Percentiles rank a stretch among this genome's conserved stretches.
These are phyloP conservation scores for Zaprionus gabonicus DNA, from an alignment of 1,140 invertebrate species.

Conservation along the genomic window DNA sequence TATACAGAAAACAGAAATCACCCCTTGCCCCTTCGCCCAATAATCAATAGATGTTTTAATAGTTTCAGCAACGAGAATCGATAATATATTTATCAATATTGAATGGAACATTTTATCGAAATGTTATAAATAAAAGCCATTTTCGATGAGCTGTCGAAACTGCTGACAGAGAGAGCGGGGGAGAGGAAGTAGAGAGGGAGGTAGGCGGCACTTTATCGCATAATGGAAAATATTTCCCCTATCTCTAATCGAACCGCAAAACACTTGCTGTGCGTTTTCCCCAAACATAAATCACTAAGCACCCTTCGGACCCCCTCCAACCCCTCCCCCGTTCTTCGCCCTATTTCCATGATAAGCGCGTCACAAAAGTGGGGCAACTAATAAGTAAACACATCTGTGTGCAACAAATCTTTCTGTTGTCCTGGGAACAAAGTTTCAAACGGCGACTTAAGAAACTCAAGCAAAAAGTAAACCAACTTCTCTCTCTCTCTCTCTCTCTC, in stretches of 20 bases:
- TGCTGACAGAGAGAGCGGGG: not conserved
- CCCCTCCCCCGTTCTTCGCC: not conserved
- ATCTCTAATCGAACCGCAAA: not conserved
- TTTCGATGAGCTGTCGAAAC: not conserved
- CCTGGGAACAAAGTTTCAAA: too few species aligned
- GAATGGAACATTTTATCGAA: not conserved
- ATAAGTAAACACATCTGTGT: not conserved
- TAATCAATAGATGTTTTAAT: not conserved
- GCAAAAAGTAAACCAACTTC: not conserved
- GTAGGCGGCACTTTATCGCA: not conserved
- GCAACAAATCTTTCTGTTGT: constrained; percentile 6
- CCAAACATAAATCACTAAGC: not conserved
- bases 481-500: constrained; percentile 1
- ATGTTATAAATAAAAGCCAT: constrained; percentile 11
- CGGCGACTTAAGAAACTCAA: constrained; percentile 1
- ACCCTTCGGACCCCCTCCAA: not conserved
- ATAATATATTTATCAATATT: constrained; percentile 1
- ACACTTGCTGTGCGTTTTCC: not conserved
- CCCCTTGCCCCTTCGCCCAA: not conserved
- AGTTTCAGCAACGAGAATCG: not conserved
- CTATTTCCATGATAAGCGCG: not conserved
- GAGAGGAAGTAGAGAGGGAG: not conserved
- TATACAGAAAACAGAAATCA: not conserved
- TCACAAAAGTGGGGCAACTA: constrained; percentile 11
- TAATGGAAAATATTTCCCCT: not conserved